phyloP scores from a whole-genome alignment of 2,113 vertebrate species.

The Anoplopoma fimbria region DNA sequence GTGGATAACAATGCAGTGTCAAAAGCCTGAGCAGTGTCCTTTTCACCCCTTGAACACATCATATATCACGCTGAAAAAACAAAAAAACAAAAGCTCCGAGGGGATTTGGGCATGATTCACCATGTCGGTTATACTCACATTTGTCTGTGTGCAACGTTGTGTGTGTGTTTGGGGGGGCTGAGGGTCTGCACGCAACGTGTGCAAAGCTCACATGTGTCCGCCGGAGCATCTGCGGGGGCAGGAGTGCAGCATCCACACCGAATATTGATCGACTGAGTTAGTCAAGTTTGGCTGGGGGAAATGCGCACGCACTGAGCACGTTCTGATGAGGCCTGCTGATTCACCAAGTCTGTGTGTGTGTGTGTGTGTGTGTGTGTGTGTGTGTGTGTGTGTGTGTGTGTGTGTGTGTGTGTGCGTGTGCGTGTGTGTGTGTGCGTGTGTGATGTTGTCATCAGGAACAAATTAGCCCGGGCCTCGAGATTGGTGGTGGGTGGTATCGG shows the following conservation, averaged over 20 bases:
- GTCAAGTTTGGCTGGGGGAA: slow-evolving; percentile 1
- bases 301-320: not conserved
- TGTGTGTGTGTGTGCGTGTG: slow-evolving; percentile 48
- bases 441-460: slow-evolving; percentile 60
- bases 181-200: slow-evolving; percentile 11
- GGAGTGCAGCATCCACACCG: slow-evolving; percentile 4
- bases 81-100: slow-evolving; percentile 23
- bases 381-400: slow-evolving; percentile 8
- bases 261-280: slow-evolving; percentile 34
- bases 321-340: slow-evolving; percentile 13
- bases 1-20: slow-evolving; percentile 54
- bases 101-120: slow-evolving; percentile 52
- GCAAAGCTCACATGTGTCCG: slow-evolving; percentile 24
- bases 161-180: not conserved
- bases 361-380: slow-evolving; percentile 20
- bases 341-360: slow-evolving; percentile 3
- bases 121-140: slow-evolving; percentile 16
- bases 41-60: slow-evolving; percentile 42
- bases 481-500: slow-evolving; percentile 58
- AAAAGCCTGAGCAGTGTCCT: slow-evolving; percentile 48
- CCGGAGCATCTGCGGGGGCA: slow-evolving; percentile 4
- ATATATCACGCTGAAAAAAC: not conserved
- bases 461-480: slow-evolving; percentile 53
- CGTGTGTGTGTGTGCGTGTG: slow-evolving; percentile 49
- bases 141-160: not conserved